A percentile compares a stretch with the other conserved stretches of the same genome.
These are phyloP conservation scores for Cyclina sinensis DNA, from an alignment of 1,140 invertebrate species.

Conservation along the genomic window DNA sequence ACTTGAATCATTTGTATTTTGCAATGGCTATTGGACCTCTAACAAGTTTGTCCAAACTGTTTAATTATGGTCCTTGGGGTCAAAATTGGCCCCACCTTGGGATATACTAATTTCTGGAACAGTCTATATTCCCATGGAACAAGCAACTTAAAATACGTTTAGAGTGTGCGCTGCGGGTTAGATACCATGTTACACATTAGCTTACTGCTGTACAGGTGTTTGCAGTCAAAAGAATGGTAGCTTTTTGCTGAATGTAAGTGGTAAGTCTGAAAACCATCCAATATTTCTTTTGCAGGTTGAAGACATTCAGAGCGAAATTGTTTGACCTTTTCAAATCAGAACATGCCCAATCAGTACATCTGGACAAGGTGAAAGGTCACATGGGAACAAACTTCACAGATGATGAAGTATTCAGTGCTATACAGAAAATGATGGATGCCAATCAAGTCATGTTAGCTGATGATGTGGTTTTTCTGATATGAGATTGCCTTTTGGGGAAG, in stretches of 20 bases:
- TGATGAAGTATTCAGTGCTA: constrained; percentile 92
- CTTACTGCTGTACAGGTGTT: no score
- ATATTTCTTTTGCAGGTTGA: constrained; percentile 78
- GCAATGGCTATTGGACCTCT: no score
- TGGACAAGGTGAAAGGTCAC: constrained; percentile 81
- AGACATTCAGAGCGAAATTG: constrained; percentile 85
- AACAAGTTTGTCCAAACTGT: no score
- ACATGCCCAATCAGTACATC: constrained; percentile 85
- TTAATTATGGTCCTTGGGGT: no score
- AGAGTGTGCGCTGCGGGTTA: no score
- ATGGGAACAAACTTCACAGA: constrained; percentile 89
- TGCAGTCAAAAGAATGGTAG: neutral
- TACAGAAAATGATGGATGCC: constrained; percentile 94
- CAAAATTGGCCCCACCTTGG: no score
- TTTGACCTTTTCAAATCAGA: constrained; percentile 86
- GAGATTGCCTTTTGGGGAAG: no score
- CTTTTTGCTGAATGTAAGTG: neutral
- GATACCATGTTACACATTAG: no score
- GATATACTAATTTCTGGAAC: no score
- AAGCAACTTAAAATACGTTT: no score
- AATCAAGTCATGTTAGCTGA: constrained; percentile 97
- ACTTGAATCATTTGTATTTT: no score
- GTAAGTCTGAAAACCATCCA: neutral
- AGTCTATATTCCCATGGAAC: no score
- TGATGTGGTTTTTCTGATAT: constrained; percentile 90